Evolutionary conservation across 1,140 invertebrate species (phyloP).

Genomic region (Drosophila bifasciata): DNA sequence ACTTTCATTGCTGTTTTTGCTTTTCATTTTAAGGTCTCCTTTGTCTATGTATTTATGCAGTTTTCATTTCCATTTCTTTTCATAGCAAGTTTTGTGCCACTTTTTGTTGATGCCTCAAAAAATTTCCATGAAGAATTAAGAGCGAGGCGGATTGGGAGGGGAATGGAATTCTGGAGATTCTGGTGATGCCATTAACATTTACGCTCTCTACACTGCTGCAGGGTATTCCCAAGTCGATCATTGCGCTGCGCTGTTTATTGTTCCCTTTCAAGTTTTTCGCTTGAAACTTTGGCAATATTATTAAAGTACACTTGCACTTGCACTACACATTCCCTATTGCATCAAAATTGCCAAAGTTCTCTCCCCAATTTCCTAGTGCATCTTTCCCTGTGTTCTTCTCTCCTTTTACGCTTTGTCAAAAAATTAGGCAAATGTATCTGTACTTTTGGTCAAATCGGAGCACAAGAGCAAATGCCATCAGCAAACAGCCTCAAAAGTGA

Average conservation of each 20-base stretch:
- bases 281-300: constrained; percentile 71
- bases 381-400: too few species aligned
- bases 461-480: too few species aligned
- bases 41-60: constrained; percentile 70
- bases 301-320: constrained; percentile 57
- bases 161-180: neutral
- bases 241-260: constrained; percentile 25
- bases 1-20: constrained; percentile 72
- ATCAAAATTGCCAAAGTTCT: constrained; percentile 61
- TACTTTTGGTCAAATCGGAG: too few species aligned
- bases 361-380: too few species aligned
- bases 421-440: too few species aligned
- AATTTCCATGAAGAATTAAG: constrained; percentile 36
- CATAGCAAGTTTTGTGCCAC: constrained; percentile 58
- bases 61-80: constrained; percentile 28
- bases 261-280: constrained; percentile 38
- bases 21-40: constrained; percentile 51
- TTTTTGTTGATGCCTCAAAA: constrained; percentile 75
- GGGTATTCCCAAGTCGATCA: constrained; percentile 19
- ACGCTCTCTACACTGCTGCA: neutral
- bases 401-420: too few species aligned
- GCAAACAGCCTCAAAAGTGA: too few species aligned
- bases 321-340: constrained; percentile 31
- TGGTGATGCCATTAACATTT: neutral
- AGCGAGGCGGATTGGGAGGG: neutral